These are phyloP conservation scores for Clarias batrachus DNA, from an alignment of 2,113 vertebrate species.

Conservation along the genomic window DNA sequence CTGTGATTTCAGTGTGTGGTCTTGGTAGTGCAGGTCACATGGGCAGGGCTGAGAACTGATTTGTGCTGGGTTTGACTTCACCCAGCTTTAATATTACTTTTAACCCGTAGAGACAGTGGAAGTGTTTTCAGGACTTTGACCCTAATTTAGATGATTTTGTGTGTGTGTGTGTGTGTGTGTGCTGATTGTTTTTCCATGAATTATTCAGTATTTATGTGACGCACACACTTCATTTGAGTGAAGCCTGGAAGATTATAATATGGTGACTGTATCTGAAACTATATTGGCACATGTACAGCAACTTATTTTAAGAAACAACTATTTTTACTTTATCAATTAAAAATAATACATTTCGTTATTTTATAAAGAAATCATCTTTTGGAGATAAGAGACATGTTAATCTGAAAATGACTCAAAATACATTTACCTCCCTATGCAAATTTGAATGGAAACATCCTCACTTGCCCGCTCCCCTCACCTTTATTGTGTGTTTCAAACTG, in stretches of 20 bases:
- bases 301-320: background rate
- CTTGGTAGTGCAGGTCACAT: slow-evolving; percentile 19
- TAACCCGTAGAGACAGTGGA: background rate
- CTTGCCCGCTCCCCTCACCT: background rate
- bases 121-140: background rate
- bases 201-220: background rate
- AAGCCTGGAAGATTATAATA: background rate
- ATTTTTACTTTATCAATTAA: background rate
- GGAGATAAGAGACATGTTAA: background rate
- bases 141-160: background rate
- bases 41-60: slow-evolving; percentile 6
- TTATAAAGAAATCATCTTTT: background rate
- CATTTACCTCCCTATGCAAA: background rate
- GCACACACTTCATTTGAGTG: background rate
- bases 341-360: background rate
- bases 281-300: background rate
- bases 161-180: background rate
- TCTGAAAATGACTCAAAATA: background rate
- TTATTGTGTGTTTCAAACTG: slow-evolving; percentile 23
- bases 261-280: background rate
- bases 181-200: background rate
- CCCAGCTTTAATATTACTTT: background rate
- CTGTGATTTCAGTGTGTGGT: slow-evolving; percentile 47
- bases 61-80: background rate
- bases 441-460: background rate